phyloP scores from a whole-genome alignment of 2,888 invertebrate species.

The Aphodius granarius region DNA sequence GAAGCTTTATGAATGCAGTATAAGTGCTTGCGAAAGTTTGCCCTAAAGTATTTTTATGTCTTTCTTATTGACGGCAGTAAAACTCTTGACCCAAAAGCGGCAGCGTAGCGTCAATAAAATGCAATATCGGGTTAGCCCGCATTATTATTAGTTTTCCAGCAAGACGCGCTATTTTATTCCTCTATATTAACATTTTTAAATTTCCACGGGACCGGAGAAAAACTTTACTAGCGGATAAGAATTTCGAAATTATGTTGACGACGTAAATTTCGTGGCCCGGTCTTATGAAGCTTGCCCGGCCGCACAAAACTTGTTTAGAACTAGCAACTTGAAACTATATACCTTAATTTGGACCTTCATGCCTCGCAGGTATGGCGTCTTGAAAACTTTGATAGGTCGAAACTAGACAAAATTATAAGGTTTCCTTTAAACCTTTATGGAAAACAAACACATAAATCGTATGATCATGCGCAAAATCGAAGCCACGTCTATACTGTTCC shows the following conservation, averaged over 20 bases:
- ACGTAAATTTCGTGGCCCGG: background rate
- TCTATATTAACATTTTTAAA: background rate
- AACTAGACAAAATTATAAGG: background rate
- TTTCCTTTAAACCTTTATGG: background rate
- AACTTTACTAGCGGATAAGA: background rate
- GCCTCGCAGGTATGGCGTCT: background rate
- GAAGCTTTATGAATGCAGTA: background rate
- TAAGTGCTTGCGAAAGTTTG: background rate
- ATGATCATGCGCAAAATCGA: background rate
- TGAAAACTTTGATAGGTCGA: background rate
- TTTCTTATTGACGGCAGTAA: background rate
- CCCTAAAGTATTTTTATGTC: background rate
- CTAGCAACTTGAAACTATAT: background rate
- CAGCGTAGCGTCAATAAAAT: background rate
- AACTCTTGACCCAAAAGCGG: background rate
- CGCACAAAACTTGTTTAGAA: background rate
- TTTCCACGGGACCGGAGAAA: background rate
- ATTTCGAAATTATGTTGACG: background rate
- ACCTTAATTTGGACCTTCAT: background rate
- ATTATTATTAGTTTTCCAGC: too few relatives aligned
- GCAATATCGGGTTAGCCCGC: background rate
- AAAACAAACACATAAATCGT: background rate
- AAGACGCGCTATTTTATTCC: background rate
- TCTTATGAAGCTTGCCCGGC: background rate
- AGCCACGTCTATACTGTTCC: too few relatives aligned